Base-by-base conservation (phyloP, 1,140 invertebrate species). In the Halictus rubicundus region DNA sequence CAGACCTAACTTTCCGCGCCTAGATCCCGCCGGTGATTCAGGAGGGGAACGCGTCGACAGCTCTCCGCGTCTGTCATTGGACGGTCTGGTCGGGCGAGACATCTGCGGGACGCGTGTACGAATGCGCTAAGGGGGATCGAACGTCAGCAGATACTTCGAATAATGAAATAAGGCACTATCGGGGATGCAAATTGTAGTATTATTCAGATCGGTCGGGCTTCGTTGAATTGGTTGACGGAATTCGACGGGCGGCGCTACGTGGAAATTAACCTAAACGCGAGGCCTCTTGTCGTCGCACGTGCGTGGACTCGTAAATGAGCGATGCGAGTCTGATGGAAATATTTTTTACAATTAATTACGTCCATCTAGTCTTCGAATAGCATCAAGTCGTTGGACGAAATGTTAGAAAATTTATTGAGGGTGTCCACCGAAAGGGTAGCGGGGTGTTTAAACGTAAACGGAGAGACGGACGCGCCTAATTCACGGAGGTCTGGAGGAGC, bases 81-180 rank as follows among this genome's bases (percentile, higher is more conserved):
- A 39, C 54, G 69, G 60, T 70, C 74, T 69, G 65, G 66, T 14
- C 42, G 57, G 57, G 57, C 66, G 66, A 77, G 69, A 77, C 74
- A 77, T 70, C 74, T 60, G 74, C 68, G 69, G 66, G 69, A 77
- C 74, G 69, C 57, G 42, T 77, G 74, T 77, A 69, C 65, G 12
- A 21, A 60, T 61, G 42, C 66, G 23, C 74, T 49, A 16, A 23
- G 4, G 74, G 59, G 74, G 61, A 77, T 77, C 74, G 66, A 77
- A 77, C 74, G 74, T 77, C 74, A 77, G 54, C 74, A 32, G 74
- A 77, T 77, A 77, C 59, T 77, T 77, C 59, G 74, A 77, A 70
- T 77, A 77, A 77, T 77, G 66, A 68, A 77, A 77, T 77, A 77
- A 77, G 74, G 74, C n/a, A 39, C 66, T 21, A 77, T 77, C 42